Percentiles rank a stretch among this genome's conserved stretches.
These are phyloP conservation scores for Oryzias melastigma DNA, from an alignment of 2,113 vertebrate species.

Conservation along the genomic window DNA sequence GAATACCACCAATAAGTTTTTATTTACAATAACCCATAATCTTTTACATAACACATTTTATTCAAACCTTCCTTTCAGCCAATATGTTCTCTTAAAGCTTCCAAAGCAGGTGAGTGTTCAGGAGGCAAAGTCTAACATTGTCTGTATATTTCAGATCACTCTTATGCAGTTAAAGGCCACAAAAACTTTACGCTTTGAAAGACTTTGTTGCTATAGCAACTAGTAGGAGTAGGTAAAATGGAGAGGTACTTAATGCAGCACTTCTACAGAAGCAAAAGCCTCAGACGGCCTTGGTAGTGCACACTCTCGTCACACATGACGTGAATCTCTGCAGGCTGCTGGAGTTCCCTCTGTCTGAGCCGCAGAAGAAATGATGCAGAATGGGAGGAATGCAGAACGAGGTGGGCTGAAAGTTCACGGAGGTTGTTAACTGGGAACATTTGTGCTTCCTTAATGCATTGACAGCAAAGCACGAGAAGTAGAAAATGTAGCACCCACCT, in stretches of 20 bases:
- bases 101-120: too few species aligned
- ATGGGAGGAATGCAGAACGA: background rate
- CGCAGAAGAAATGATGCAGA: background rate
- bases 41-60: too few species aligned
- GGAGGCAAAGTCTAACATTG: too few species aligned
- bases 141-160: slow-evolving; percentile 1
- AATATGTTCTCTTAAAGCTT: too few species aligned
- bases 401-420: slow-evolving; percentile 15
- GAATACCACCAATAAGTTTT: too few species aligned
- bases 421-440: slow-evolving; percentile 13
- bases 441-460: slow-evolving; percentile 11
- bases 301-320: slow-evolving; percentile 20
- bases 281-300: slow-evolving; percentile 6
- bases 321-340: slow-evolving; percentile 36
- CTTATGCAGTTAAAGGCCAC: slow-evolving; percentile 9
- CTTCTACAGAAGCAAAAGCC: slow-evolving; percentile 31
- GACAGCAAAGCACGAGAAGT: too few species aligned
- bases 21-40: too few species aligned
- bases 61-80: too few species aligned
- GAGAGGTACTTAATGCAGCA: slow-evolving; percentile 32
- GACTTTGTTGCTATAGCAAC: slow-evolving; percentile 43
- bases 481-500: too few species aligned
- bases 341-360: slow-evolving; percentile 33
- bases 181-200: slow-evolving; percentile 29
- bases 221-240: slow-evolving; percentile 24